Percentiles rank a stretch among this genome's conserved stretches.
phyloP scores from a whole-genome alignment of 2,797 vertebrate species.

The Schizothorax lantsangensis region DNA sequence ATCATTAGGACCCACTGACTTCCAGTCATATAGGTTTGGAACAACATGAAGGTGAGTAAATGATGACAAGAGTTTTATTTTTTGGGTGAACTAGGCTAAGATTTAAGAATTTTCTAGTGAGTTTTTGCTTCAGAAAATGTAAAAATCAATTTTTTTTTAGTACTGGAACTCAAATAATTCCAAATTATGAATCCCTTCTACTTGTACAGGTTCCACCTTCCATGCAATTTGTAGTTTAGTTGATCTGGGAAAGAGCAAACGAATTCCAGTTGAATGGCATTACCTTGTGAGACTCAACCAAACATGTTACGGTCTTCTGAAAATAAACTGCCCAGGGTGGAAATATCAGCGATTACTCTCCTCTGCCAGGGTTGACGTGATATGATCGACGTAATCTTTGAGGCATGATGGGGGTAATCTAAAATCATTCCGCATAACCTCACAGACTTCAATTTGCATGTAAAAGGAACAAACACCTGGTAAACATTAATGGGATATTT shows the following conservation, averaged over 20 bases:
- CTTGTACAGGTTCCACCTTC: neutral
- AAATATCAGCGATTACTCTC: neutral
- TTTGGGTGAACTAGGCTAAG: neutral
- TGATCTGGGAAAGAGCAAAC: neutral
- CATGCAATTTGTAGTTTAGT: neutral
- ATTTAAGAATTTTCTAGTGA: neutral
- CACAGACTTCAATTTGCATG: conserved; percentile 55
- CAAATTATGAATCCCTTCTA: neutral
- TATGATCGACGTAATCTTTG: neutral
- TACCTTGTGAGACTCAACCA: neutral
- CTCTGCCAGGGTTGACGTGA: neutral
- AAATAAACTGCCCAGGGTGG: conserved; percentile 15
- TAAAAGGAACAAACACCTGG: conserved; percentile 61
- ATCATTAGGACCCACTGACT: neutral
- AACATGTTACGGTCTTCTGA: neutral
- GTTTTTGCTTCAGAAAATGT: neutral
- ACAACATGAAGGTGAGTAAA: neutral
- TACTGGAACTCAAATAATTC: neutral
- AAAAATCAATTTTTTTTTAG: neutral
- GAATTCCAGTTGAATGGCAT: neutral
- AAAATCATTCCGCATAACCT: conserved; percentile 26
- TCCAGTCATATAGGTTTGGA: neutral
- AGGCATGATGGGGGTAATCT: conserved; percentile 40
- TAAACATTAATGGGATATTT: conserved; percentile 59
- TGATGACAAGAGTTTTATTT: neutral